phyloP scores from a whole-genome alignment of 2,797 vertebrate genomes.

The Prionace glauca region DNA sequence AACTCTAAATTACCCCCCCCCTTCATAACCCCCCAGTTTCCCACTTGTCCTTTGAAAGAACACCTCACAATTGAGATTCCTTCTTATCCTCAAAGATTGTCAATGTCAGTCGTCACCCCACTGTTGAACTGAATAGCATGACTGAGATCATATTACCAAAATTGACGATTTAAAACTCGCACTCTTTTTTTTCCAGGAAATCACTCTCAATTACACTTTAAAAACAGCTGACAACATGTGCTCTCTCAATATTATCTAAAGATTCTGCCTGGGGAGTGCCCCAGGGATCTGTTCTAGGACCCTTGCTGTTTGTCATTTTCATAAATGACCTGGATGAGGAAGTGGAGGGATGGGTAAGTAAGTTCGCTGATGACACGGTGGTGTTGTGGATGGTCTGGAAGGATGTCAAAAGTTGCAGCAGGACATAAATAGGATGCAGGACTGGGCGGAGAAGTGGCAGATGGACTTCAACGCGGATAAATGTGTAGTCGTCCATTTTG shows the following conservation, averaged over 20 bases:
- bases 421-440: too few species aligned
- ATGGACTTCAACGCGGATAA: too few species aligned
- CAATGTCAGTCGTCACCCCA: neutral
- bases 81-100: neutral
- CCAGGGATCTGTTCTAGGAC: too few species aligned
- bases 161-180: neutral
- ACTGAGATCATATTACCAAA: neutral
- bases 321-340: too few species aligned
- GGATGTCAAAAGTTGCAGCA: too few species aligned
- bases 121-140: neutral
- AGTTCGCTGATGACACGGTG: too few species aligned
- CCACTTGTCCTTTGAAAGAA: neutral
- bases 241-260: neutral
- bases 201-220: neutral
- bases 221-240: neutral
- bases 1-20: neutral
- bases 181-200: neutral
- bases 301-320: too few species aligned
- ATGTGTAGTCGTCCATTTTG: too few species aligned
- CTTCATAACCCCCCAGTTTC: neutral
- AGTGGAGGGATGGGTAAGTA: too few species aligned
- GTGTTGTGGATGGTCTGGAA: too few species aligned
- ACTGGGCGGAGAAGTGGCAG: too few species aligned
- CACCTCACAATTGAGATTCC: neutral
- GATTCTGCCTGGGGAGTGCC: too few species aligned